Base-by-base conservation (phyloP, 2,797 vertebrate species). In the Gila robusta region DNA sequence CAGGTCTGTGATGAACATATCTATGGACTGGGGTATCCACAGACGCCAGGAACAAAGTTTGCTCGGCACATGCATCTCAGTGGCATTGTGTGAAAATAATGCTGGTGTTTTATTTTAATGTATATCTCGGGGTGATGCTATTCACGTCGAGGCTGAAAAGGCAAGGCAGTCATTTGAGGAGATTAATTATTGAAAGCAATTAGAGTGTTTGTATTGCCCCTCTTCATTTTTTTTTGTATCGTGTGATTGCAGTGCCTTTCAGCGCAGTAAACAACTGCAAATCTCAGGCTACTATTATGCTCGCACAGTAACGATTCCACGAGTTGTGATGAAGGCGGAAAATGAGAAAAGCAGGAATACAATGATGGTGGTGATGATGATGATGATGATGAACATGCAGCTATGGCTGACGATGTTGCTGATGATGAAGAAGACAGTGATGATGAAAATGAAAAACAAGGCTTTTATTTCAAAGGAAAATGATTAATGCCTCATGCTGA, bases 131-230 rank as follows among this genome's bases (percentile, higher is more conserved):
- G 72, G 82, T 52, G 44, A 77, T 67, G 59, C 35, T 54, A 69
- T 28, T 69, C 62, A 77, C 73, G 2, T 5, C 10, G 44, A 83
- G 59, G 44, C 72, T 77, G 59, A 47, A 77, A 64, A 77, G 47
- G 73, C 82, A 4, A 84, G 73, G 73, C 82, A 84, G 62, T 77
- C 44, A 37, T 84, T 77, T 84, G 62, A 77, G 35, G 62, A 71
- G 83, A 85, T 79, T 85, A 78, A 85, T 85, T 85, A 70, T 62
- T 85, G 83, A 85, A 79, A 85, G 83, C 83, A 79, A 85, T 85
- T 85, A 85, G 66, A 59, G 49, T 85, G 76, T 85, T 85, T 85
- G 83, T 85, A 54, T 71, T 85, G 83, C 64, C 44, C 74, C 74
- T 79, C 49, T 79, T 79, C 6, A 69, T 12, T 56, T 67, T 41